Percentiles rank a stretch among this genome's conserved stretches.
Conservation (phyloP, 2,113 vertebrate genomes). For the Ceuthmochares aereus region DNA sequence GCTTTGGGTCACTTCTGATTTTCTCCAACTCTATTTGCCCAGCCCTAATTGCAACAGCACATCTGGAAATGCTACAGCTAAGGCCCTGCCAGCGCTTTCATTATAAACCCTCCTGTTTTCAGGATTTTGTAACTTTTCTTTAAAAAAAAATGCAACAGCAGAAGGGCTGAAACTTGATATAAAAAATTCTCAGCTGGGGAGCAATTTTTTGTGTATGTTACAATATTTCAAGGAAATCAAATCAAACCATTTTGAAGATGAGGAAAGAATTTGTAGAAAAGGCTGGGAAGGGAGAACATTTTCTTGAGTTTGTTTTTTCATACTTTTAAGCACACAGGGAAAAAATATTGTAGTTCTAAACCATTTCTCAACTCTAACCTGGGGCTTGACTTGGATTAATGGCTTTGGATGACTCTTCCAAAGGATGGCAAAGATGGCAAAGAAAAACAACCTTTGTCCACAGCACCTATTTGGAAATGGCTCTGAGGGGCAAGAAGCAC, state of each 20-base stretch:
- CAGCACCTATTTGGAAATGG: neutral
- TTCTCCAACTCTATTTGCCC: slow-evolving; percentile 32
- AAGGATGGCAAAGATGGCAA: neutral
- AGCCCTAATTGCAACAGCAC: slow-evolving; percentile 37
- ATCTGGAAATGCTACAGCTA: slow-evolving; percentile 66
- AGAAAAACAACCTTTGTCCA: neutral
- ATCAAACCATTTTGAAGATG: slow-evolving; percentile 32
- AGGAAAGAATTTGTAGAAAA: slow-evolving; percentile 13
- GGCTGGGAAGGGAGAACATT: neutral
- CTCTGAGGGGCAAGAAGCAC: neutral
- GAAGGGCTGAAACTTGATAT: slow-evolving; percentile 52
- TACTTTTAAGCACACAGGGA: neutral
- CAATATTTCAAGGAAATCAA: slow-evolving; percentile 57
- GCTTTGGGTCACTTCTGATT: slow-evolving; percentile 41
- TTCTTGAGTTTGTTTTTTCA: neutral
- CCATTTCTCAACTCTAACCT: neutral
- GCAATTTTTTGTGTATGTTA: slow-evolving; percentile 26
- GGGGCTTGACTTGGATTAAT: neutral
- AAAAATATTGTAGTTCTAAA: neutral
- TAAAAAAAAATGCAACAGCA: neutral
- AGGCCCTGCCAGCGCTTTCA: slow-evolving; percentile 20
- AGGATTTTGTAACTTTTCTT: slow-evolving; percentile 41
- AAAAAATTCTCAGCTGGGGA: slow-evolving; percentile 49
- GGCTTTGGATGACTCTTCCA: neutral
- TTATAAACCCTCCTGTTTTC: slow-evolving; percentile 38